A percentile compares a stretch with the other conserved stretches of the same genome.
phyloP scores from a whole-genome alignment of 2,797 vertebrate genomes.

The Loriculus beryllinus region DNA sequence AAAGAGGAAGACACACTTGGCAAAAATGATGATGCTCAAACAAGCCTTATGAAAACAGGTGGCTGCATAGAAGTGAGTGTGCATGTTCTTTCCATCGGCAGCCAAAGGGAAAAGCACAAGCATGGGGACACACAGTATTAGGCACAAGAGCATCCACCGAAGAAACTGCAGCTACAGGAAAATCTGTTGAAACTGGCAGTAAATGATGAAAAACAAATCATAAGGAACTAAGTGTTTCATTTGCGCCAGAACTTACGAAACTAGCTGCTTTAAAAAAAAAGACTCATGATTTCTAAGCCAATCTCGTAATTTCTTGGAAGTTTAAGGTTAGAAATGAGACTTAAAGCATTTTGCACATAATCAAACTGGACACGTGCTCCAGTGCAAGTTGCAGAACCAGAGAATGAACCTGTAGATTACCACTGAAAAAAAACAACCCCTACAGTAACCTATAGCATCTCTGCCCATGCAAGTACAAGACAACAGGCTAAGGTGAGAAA shows the following conservation, averaged over 20 bases:
- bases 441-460: background rate
- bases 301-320: background rate
- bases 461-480: background rate
- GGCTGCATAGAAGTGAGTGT: background rate
- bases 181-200: slow-evolving; percentile 42
- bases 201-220: slow-evolving; percentile 1
- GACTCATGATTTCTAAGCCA: background rate
- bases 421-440: background rate
- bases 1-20: background rate
- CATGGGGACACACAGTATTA: background rate
- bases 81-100: background rate
- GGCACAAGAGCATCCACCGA: background rate
- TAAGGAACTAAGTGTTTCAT: slow-evolving; percentile 15
- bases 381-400: background rate
- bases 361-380: background rate
- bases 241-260: slow-evolving; percentile 3
- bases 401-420: background rate
- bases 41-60: background rate
- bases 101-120: slow-evolving; percentile 17
- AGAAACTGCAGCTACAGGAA: slow-evolving; percentile 17
- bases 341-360: background rate
- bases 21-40: background rate
- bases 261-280: slow-evolving; percentile 27
- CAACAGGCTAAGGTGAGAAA: background rate
- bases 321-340: background rate